phyloP scores from a whole-genome alignment of 2,888 invertebrate species.

The Allygus modestus region DNA sequence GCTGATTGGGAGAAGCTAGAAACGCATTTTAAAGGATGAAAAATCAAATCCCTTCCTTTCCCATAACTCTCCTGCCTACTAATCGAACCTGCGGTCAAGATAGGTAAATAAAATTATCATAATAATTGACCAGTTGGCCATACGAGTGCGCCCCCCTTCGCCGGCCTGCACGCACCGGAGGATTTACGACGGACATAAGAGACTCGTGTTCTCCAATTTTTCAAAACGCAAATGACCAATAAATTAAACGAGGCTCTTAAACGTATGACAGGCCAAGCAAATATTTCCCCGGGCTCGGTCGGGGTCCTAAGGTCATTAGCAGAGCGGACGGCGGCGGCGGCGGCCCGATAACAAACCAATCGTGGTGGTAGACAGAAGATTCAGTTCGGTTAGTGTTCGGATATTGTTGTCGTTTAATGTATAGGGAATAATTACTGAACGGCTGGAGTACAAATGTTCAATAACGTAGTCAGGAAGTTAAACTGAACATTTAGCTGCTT shows the following conservation, averaged over 20 bases:
- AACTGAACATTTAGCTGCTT: no score
- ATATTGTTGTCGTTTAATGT: no score
- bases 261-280: conserved; percentile 59
- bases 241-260: conserved; percentile 54
- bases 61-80: neutral
- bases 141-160: neutral
- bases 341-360: conserved; percentile 17
- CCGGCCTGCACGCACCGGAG: neutral
- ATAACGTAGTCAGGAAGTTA: no score
- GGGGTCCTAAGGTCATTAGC: conserved; percentile 35
- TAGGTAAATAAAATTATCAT: conserved; percentile 34
- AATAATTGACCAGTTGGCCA: conserved; percentile 37
- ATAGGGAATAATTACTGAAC: no score
- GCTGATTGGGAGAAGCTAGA: no score
- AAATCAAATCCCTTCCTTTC: neutral
- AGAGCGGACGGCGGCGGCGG: neutral
- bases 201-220: conserved; percentile 57
- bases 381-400: no score
- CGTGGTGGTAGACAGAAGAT: no score
- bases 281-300: conserved; percentile 41
- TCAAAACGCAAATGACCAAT: conserved; percentile 55
- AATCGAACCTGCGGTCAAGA: neutral
- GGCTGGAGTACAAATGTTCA: no score
- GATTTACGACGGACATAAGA: conserved; percentile 54
- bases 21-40: neutral